Percentiles rank a stretch among this genome's conserved stretches.
phyloP scores from a whole-genome alignment of 2,113 vertebrate genomes.

The Hydrolagus affinis region DNA sequence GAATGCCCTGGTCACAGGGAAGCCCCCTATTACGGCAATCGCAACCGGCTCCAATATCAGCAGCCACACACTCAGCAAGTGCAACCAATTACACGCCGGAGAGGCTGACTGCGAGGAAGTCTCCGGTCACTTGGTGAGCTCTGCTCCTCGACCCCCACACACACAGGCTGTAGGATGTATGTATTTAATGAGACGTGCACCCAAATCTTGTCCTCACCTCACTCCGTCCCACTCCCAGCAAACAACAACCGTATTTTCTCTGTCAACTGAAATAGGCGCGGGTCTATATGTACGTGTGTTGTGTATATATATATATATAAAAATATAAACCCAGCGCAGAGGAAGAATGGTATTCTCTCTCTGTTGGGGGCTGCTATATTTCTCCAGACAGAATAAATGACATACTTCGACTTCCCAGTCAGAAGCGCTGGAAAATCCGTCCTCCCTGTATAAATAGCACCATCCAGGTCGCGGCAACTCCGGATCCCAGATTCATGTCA shows the following conservation, averaged over 20 bases:
- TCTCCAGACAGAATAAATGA: slow-evolving; percentile 14
- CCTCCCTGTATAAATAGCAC: neutral
- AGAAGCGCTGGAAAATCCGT: neutral
- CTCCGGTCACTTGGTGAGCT: neutral
- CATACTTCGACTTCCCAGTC: slow-evolving; percentile 1
- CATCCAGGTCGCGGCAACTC: too few relatives aligned
- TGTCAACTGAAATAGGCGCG: neutral
- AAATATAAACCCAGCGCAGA: too few relatives aligned
- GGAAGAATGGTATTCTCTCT: too few relatives aligned
- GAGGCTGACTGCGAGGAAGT: neutral
- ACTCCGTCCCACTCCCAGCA: neutral
- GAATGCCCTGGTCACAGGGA: neutral
- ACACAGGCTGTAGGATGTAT: neutral
- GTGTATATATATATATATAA: too few relatives aligned
- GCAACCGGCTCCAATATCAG: slow-evolving; percentile 10
- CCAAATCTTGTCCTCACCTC: neutral
- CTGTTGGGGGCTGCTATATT: neutral
- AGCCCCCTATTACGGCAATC: neutral
- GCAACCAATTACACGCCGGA: slow-evolving; percentile 3
- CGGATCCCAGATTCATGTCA: neutral
- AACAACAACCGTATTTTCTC: neutral
- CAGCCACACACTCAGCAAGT: neutral
- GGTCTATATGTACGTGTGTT: too few relatives aligned
- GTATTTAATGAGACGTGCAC: neutral
- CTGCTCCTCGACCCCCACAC: neutral